phyloP scores from a whole-genome alignment of 2,888 invertebrate species.

The Lysandra coridon region DNA sequence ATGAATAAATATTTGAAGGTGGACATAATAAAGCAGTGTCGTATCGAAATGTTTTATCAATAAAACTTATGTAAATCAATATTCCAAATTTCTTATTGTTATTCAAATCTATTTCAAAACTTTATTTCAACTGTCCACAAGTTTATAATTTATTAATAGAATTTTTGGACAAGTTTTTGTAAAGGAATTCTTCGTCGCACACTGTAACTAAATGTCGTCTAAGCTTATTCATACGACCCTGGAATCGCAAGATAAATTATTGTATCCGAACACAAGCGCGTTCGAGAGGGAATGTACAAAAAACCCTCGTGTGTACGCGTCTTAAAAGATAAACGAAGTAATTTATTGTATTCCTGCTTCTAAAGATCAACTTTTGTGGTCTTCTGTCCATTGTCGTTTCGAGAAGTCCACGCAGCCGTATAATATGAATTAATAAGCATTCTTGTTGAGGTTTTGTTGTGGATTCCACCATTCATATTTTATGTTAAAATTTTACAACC shows the following conservation, averaged over 20 bases:
- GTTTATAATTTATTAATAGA: slow-evolving; percentile 10
- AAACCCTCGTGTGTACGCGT: slow-evolving; percentile 59
- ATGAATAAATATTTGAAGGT: background rate
- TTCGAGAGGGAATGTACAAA: slow-evolving; percentile 58
- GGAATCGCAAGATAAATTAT: slow-evolving; percentile 77
- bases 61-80: slow-evolving; percentile 15
- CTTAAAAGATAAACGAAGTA: slow-evolving; percentile 64
- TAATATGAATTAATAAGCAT: slow-evolving; percentile 81
- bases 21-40: background rate
- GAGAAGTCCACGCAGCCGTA: slow-evolving; percentile 74
- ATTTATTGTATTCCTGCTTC: slow-evolving; percentile 76
- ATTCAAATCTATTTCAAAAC: slow-evolving; percentile 19
- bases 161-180: slow-evolving; percentile 24
- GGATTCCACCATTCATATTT: slow-evolving; percentile 15
- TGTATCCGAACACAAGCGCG: slow-evolving; percentile 72
- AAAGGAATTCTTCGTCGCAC: slow-evolving; percentile 20
- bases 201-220: slow-evolving; percentile 41
- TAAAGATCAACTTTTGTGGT: slow-evolving; percentile 75
- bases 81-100: slow-evolving; percentile 1
- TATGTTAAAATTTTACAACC: slow-evolving; percentile 40
- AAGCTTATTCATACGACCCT: slow-evolving; percentile 68
- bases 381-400: slow-evolving; percentile 68
- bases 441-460: slow-evolving; percentile 49
- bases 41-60: background rate
- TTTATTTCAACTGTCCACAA: slow-evolving; percentile 21